phyloP scores from a whole-genome alignment of 2,888 invertebrate species.

The Noctua pronuba region DNA sequence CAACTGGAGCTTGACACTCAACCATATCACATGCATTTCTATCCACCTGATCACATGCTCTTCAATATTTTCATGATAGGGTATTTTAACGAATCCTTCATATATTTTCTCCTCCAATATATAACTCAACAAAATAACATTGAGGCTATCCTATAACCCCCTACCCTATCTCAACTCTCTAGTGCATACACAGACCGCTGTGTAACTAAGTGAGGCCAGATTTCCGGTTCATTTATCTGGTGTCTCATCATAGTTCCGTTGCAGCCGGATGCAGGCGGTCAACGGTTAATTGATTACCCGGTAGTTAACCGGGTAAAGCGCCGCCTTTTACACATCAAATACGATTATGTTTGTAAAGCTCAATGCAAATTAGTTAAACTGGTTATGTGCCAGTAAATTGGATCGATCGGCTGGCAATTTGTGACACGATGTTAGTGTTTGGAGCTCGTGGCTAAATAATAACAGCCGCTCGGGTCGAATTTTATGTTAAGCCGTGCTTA shows the following conservation, averaged over 20 bases:
- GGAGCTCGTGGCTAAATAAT: too few relatives aligned
- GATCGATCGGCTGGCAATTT: constrained; percentile 24
- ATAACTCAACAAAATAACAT: constrained; percentile 1
- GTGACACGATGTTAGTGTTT: constrained; percentile 1
- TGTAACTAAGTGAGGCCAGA: constrained; percentile 72
- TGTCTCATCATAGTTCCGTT: constrained; percentile 84
- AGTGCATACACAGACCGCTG: constrained; percentile 44
- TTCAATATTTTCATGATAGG: background rate
- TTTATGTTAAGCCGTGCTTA: too few relatives aligned
- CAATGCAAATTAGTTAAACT: constrained; percentile 55
- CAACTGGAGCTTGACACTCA: background rate
- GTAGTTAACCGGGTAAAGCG: constrained; percentile 74
- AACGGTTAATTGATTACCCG: constrained; percentile 89
- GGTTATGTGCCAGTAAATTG: constrained; percentile 45
- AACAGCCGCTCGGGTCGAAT: too few relatives aligned
- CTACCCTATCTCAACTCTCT: constrained; percentile 20
- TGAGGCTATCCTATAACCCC: background rate
- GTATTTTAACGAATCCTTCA: background rate
- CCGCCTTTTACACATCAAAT: constrained; percentile 58
- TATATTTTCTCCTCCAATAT: background rate
- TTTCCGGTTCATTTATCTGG: constrained; percentile 85
- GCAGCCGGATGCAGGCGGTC: constrained; percentile 87
- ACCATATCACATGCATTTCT: background rate
- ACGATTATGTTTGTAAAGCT: constrained; percentile 57
- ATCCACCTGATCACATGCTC: background rate